Base-by-base conservation (phyloP, 2,113 vertebrate species). In the Caracal caracal region DNA sequence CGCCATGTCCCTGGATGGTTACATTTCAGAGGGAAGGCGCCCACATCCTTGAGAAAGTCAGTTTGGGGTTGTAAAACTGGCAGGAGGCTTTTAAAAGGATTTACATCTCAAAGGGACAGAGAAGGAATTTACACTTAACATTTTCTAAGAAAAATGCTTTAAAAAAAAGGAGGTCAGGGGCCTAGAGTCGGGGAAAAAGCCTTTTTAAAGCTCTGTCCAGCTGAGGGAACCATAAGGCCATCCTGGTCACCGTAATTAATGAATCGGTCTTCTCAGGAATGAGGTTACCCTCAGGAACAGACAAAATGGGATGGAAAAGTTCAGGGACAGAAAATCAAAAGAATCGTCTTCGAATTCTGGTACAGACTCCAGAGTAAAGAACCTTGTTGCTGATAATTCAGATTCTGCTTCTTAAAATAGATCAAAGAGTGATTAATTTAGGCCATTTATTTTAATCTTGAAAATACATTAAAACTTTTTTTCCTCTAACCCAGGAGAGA, bases 141-240 rank as follows among this genome's bases (percentile, higher is more conserved):
- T 65, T 40, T 73, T 63, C 56, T 66, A 26, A 65, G 35, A n/a
- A 66, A 84, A 88, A 16, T 61, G 78, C 76, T n/a, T 59, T 40
- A 7, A 19, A 56, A 70, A 65, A 63, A 26, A 63, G 10, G 40
- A 19, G 17, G 37, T 5, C 19, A 1, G 37, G 37, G 8, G 0
- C 15, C 43, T 15, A 0, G 75, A 17, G 51, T 47, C 49, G 24
- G 61, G 30, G 30, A 43, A 49, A 66, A 37, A 13, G 35, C 30
- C 30, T 11, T 2, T 43, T 10, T 28, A 0, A 11, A 5, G 24
- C 37, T 63, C 15, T 2, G 37, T n/a, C 5, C 8, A 4, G 76
- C 65, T 28, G 49, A 78, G n/a, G n/a, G 78, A 11, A 22, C 10
- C 1, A 0, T 1, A 28, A 20, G 26, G 35, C 28, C 11, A 3